phyloP scores from a whole-genome alignment of 2,113 vertebrate species.

The Carassius auratus region DNA sequence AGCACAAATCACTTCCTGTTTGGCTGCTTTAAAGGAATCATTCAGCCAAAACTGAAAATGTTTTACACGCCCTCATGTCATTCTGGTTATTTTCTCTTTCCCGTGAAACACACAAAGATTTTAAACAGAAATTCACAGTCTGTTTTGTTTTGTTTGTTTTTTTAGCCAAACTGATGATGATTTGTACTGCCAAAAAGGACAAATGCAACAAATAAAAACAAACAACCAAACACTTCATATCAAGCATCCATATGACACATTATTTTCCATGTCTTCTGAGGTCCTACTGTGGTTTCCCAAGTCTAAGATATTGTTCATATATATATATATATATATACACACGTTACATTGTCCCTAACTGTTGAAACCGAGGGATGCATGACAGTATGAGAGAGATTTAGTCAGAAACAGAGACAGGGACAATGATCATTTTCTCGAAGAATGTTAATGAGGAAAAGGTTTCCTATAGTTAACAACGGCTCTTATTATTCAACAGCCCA shows the following conservation, averaged over 20 bases:
- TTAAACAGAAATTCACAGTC: background rate
- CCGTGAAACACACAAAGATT: background rate
- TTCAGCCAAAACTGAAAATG: background rate
- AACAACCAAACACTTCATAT: no score
- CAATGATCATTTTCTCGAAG: constrained; percentile 6
- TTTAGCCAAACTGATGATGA: no score
- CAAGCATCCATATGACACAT: no score
- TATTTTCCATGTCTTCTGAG: background rate
- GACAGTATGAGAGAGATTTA: background rate
- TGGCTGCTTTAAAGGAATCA: background rate
- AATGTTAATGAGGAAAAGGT: constrained; percentile 34
- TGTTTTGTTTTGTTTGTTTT: background rate
- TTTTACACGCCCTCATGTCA: background rate
- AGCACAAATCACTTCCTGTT: constrained; percentile 23
- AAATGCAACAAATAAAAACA: no score
- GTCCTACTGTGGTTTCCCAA: background rate
- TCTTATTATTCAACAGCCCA: constrained; percentile 73
- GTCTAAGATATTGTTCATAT: background rate
- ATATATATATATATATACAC: no score
- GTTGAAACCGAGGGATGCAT: background rate
- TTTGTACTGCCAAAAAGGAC: no score
- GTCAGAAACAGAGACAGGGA: background rate
- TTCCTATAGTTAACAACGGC: constrained; percentile 65
- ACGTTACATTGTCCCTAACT: background rate
- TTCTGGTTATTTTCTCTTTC: background rate